Evolutionary conservation across 2,888 invertebrate genomes (phyloP).

Genomic region (Ametastegia equiseti): DNA sequence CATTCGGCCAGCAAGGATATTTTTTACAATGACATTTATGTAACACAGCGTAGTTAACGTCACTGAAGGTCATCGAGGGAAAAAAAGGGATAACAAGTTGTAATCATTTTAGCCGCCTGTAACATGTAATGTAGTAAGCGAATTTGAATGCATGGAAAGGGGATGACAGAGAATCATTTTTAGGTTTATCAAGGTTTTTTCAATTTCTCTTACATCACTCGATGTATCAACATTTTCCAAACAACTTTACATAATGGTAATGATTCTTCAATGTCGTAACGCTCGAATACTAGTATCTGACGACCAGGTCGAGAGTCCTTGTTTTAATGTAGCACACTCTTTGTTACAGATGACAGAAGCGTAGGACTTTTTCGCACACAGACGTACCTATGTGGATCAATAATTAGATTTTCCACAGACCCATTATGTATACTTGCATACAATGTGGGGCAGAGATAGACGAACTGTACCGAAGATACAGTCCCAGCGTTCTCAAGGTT

Average conservation of each 20-base stretch:
- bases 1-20: conserved; percentile 31
- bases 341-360: neutral
- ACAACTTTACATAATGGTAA: too few relatives aligned
- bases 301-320: neutral
- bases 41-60: neutral
- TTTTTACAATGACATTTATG: neutral
- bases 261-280: too few relatives aligned
- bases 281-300: too few relatives aligned
- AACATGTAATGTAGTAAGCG: too few relatives aligned
- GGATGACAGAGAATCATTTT: too few relatives aligned
- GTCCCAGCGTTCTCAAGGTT: conserved; percentile 84
- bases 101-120: too few relatives aligned
- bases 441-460: conserved; percentile 83
- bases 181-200: too few relatives aligned
- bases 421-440: conserved; percentile 78
- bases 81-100: neutral
- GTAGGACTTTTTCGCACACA: neutral
- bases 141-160: too few relatives aligned
- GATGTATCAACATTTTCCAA: too few relatives aligned
- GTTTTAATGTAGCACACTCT: neutral
- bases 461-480: conserved; percentile 84
- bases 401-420: neutral
- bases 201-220: too few relatives aligned
- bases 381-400: neutral
- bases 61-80: neutral